Conservation (phyloP, 2,888 invertebrate species). For the Acrobasis consociella region DNA sequence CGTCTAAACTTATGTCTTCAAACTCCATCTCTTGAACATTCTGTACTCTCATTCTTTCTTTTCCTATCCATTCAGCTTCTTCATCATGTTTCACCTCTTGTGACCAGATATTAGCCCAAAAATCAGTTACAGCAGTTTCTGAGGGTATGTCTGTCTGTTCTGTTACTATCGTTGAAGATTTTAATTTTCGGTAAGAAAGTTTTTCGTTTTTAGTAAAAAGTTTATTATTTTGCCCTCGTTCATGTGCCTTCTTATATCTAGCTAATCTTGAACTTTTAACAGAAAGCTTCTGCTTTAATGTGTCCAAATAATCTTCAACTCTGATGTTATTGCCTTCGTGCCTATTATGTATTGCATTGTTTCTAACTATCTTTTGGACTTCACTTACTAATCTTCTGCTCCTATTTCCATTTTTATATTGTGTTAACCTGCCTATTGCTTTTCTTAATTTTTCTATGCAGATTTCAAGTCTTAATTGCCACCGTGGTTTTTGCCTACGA, state of each 20-base stretch:
- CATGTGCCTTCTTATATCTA: background rate
- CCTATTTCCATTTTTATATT: too few relatives aligned
- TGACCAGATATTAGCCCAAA: background rate
- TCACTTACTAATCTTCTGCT: background rate
- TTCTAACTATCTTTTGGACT: background rate
- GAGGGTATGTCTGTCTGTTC: background rate
- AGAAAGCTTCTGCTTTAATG: background rate
- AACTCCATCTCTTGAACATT: too few relatives aligned
- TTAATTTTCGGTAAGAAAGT: background rate
- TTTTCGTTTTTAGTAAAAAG: constrained; percentile 7
- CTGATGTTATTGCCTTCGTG: background rate
- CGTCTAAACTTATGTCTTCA: too few relatives aligned
- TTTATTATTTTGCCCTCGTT: background rate
- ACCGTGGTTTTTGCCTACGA: background rate
- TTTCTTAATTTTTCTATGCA: constrained; percentile 3
- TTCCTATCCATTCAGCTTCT: too few relatives aligned
- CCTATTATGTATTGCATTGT: background rate
- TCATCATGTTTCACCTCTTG: too few relatives aligned
- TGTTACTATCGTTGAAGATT: background rate
- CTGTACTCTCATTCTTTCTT: too few relatives aligned
- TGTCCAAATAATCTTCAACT: background rate
- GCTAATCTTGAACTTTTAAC: constrained; percentile 3
- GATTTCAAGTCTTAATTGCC: background rate
- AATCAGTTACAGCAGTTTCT: too few relatives aligned
- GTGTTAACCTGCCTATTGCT: background rate